Base-by-base conservation (phyloP, 2,113 vertebrate species). In the Chlorocebus sabaeus region DNA sequence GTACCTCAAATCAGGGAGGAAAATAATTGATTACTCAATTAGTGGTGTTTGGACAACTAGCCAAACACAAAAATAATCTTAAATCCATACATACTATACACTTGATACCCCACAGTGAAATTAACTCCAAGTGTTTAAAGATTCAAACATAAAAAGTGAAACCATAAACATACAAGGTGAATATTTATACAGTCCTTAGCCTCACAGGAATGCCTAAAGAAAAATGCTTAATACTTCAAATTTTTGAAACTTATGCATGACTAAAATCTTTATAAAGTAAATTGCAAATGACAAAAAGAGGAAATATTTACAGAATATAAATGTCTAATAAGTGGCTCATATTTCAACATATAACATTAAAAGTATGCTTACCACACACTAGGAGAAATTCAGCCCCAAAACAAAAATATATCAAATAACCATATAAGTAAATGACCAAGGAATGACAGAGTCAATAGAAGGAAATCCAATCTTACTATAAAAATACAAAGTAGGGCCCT, bases 231-330 rank as follows among this genome's bases (percentile, higher is more conserved):
- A 43, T 78, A 90, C 10, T 94, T 95, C 76, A 95, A 32, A 61
- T 32, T 67, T 97, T 92, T 94, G 38, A 90, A 94, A 55, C 2
- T 2, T 70, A 70, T 20, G 18, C 55, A 45, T 89, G 67, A 59
- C 2, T 61, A 76, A 97, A 96, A 70, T 95, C 52, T 78, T 93
- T 40, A 45, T 78, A 83, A 80, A 95, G 35, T 95, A 85, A 87
- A 92, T 82, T 89, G 25, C 32, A 94, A 97, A 94, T 88, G 64
- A 94, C 84, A 81, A 80, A 97, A 95, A 59, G 25, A 20, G 18
- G 13, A 92, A 97, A 82, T 80, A 90, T 87, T 93, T 92, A 86
- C 40, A 61, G 6, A 90, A 64, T 35, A 75, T 90, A 92, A 93
- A 67, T 67, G 68, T 12, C 11, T 83, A 85, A 83, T 88, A 94